Evolutionary conservation across 2,113 vertebrate genomes (phyloP).

Genomic region (Scalopus aquaticus): DNA sequence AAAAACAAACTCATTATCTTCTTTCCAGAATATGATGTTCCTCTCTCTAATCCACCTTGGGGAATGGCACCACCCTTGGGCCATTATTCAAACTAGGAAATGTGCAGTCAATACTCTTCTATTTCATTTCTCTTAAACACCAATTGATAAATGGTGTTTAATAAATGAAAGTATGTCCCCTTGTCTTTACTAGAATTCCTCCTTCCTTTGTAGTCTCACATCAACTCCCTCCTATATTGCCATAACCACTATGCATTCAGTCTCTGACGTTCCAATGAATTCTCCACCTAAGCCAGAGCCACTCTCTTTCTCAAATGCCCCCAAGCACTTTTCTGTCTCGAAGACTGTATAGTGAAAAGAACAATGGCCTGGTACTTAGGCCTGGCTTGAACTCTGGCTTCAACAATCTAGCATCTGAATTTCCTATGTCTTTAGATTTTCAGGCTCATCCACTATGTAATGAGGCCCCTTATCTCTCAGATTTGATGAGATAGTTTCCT

Average conservation of each 20-base stretch:
- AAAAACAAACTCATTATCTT: background rate
- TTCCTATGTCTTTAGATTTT: background rate
- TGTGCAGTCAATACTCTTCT: background rate
- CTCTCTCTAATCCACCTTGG: background rate
- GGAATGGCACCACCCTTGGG: background rate
- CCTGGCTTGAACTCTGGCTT: background rate
- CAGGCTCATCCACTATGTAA: background rate
- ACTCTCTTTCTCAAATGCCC: background rate
- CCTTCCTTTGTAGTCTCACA: background rate
- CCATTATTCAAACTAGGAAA: background rate
- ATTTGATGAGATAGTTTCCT: background rate
- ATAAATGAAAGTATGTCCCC: background rate
- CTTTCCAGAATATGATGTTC: background rate
- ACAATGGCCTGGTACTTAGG: background rate
- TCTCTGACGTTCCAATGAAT: background rate
- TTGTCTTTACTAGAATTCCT: background rate
- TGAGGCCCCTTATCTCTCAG: background rate
- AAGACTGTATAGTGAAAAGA: background rate
- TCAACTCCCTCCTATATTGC: background rate
- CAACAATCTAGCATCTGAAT: background rate
- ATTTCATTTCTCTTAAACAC: background rate
- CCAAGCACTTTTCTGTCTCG: background rate
- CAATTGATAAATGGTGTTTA: background rate
- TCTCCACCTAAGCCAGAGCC: rapidly evolving
- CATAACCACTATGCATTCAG: background rate